Percentiles rank a stretch among this genome's conserved stretches.
phyloP scores from a whole-genome alignment of 1,140 invertebrate genomes.

The Zaprionus vittiger region DNA sequence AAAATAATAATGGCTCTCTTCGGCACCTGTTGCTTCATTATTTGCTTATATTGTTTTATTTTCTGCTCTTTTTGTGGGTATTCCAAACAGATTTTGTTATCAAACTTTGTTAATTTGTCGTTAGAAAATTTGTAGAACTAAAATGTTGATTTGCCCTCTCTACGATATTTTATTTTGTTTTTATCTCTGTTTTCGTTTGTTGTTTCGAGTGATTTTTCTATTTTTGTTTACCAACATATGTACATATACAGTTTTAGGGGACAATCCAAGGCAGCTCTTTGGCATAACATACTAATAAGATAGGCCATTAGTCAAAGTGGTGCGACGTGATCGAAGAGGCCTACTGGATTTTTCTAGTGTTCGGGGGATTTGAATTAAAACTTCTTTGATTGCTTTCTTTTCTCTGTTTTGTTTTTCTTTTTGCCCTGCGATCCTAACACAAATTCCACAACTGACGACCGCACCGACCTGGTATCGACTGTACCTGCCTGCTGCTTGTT shows the following conservation, averaged over 20 bases:
- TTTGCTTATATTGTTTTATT: neutral
- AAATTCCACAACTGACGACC: neutral
- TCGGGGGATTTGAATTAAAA: neutral
- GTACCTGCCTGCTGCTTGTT: constrained; percentile 5
- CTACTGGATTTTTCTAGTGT: neutral
- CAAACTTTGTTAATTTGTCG: neutral
- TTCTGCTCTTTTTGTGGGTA: neutral
- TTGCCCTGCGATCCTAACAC: neutral
- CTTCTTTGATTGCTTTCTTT: neutral
- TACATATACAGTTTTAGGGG: neutral
- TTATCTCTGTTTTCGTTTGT: constrained; percentile 11
- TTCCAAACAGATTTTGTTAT: neutral
- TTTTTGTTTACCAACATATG: constrained; percentile 33
- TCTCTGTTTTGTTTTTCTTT: neutral
- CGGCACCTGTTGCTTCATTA: neutral
- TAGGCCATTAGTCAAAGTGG: constrained; percentile 10
- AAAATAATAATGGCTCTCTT: neutral
- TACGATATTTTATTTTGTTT: constrained; percentile 10
- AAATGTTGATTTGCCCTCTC: neutral
- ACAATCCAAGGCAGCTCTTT: constrained; percentile 1
- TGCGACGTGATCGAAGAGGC: neutral
- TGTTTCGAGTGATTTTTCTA: constrained; percentile 8
- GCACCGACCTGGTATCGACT: constrained; percentile 25
- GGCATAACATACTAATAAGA: neutral
- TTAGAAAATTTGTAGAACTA: neutral